Conservation (phyloP, 2,113 vertebrate genomes). For the Rhabdomys dilectus region DNA sequence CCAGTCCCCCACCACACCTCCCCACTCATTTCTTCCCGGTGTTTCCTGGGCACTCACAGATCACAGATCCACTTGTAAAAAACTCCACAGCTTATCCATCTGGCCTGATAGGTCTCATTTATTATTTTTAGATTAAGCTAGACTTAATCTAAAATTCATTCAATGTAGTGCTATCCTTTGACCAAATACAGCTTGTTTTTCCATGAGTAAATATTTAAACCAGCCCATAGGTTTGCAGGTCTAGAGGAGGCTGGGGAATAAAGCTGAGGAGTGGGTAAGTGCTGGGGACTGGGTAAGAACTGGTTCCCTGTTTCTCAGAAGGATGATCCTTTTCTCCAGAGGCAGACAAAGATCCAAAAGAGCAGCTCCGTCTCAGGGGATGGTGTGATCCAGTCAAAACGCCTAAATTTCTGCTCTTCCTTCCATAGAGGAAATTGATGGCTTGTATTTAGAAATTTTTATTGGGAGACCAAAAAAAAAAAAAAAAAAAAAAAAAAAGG, state of each 20-base stretch:
- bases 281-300: slow-evolving; percentile 85
- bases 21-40: not conserved
- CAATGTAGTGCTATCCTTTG: slow-evolving; percentile 82
- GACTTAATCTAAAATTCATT: slow-evolving; percentile 84
- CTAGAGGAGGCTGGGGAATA: slow-evolving; percentile 83
- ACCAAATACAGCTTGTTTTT: slow-evolving; percentile 82
- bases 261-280: slow-evolving; percentile 83
- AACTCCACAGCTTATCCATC: slow-evolving; percentile 69
- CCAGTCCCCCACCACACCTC: no score
- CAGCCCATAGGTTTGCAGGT: slow-evolving; percentile 82
- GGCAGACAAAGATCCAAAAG: slow-evolving; percentile 73
- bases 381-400: slow-evolving; percentile 72
- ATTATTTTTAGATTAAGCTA: slow-evolving; percentile 68
- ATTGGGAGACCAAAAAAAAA: no score
- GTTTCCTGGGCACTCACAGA: slow-evolving; percentile 63
- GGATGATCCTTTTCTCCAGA: slow-evolving; percentile 64
- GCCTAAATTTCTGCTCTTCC: slow-evolving; percentile 71
- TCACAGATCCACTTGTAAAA: slow-evolving; percentile 69
- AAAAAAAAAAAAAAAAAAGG: slow-evolving; percentile 71
- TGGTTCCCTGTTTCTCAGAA: slow-evolving; percentile 79
- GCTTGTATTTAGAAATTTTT: slow-evolving; percentile 75
- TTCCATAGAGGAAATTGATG: slow-evolving; percentile 70
- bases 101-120: slow-evolving; percentile 51
- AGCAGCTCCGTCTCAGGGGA: slow-evolving; percentile 35
- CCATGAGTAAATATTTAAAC: slow-evolving; percentile 89